phyloP scores from a whole-genome alignment of 1,140 invertebrate species.

The Phthorimaea operculella region DNA sequence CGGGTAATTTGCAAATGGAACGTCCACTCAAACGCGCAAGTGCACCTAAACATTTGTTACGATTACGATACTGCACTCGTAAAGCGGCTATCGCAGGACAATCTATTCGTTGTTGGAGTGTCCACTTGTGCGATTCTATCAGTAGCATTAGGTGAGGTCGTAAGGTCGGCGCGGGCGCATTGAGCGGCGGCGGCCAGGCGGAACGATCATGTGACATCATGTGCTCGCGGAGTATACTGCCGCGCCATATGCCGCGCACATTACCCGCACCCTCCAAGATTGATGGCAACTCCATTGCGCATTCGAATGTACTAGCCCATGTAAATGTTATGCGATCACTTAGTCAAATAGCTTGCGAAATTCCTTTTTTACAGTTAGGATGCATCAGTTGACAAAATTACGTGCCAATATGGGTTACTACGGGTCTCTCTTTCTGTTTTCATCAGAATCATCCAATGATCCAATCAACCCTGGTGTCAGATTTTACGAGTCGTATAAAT shows the following conservation, averaged over 20 bases:
- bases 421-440: no score
- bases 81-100: no score
- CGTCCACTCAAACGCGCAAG: neutral
- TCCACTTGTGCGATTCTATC: neutral
- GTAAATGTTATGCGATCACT: conserved; percentile 61
- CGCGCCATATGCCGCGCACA: conserved; percentile 62
- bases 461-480: no score
- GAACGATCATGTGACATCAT: conserved; percentile 20
- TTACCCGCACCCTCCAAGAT: conserved; percentile 55
- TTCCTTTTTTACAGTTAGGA: conserved; percentile 12
- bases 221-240: conserved; percentile 8
- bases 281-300: conserved; percentile 47
- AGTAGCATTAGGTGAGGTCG: neutral
- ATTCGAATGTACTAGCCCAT: conserved; percentile 61
- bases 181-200: conserved; percentile 32
- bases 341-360: conserved; percentile 49
- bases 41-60: no score
- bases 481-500: no score
- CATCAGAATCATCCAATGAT: no score
- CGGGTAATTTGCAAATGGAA: conserved; percentile 33
- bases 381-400: no score
- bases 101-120: neutral
- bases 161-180: conserved; percentile 28
- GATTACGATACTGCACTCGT: no score
- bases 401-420: no score